These are phyloP conservation scores for Cynaeus angustus DNA, from an alignment of 2,888 invertebrate species.

Conservation along the genomic window DNA sequence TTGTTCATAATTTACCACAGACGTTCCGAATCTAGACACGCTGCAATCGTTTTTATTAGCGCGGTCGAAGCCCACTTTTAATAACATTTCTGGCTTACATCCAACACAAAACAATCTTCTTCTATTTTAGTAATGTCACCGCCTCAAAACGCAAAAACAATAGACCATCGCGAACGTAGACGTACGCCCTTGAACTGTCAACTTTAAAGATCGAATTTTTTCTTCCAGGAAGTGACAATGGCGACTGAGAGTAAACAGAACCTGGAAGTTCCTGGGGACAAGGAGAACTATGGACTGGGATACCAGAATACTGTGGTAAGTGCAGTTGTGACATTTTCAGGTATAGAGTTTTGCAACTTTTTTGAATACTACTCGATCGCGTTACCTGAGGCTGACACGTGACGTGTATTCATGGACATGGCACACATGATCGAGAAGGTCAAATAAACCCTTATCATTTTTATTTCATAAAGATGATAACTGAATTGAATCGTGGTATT, in stretches of 20 bases:
- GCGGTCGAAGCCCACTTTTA: slow-evolving; percentile 13
- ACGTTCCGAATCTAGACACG: background rate
- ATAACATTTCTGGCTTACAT: slow-evolving; percentile 18
- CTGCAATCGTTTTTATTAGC: slow-evolving; percentile 13
- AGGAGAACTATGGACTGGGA: slow-evolving; percentile 80
- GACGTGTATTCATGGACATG: background rate
- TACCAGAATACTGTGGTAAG: slow-evolving; percentile 71
- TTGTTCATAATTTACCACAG: background rate
- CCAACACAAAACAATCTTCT: slow-evolving; percentile 21
- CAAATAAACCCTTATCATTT: background rate
- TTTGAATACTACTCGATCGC: background rate
- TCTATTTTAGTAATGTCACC: slow-evolving; percentile 29
- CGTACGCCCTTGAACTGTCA: slow-evolving; percentile 9
- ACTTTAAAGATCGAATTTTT: background rate
- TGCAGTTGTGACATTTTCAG: slow-evolving; percentile 39
- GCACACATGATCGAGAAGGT: slow-evolving; percentile 25
- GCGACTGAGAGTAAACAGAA: background rate
- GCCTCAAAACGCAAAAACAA: slow-evolving; percentile 8
- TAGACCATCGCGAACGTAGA: background rate
- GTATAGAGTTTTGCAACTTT: background rate
- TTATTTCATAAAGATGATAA: background rate
- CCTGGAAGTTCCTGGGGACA: slow-evolving; percentile 55
- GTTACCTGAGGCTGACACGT: slow-evolving; percentile 1
- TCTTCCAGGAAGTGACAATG: slow-evolving; percentile 18
- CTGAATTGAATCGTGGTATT: background rate